Conservation (phyloP, 2,113 vertebrate genomes). For the Pollachius pollachius region DNA sequence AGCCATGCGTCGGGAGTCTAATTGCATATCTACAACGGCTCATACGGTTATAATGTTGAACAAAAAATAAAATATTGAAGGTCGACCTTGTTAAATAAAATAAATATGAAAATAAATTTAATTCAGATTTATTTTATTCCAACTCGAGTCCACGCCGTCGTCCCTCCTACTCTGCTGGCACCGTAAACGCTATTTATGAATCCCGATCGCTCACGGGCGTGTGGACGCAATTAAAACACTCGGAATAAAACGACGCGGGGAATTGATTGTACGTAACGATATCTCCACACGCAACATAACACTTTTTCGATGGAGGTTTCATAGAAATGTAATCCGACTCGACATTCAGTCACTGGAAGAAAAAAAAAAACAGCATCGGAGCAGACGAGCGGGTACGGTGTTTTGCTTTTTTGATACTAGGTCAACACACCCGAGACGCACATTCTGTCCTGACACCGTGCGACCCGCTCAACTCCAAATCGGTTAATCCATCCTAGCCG, state of each 20-base stretch:
- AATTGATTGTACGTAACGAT: slow-evolving; percentile 26
- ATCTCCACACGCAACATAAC: neutral
- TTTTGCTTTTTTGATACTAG: slow-evolving; percentile 43
- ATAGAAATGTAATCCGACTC: too few relatives aligned
- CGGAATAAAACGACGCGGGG: slow-evolving; percentile 39
- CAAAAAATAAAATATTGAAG: too few relatives aligned
- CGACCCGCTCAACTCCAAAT: too few relatives aligned
- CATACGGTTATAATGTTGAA: too few relatives aligned
- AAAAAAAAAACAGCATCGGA: too few relatives aligned
- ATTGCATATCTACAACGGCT: slow-evolving; percentile 7
- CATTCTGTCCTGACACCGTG: slow-evolving; percentile 20
- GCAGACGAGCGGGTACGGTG: slow-evolving; percentile 17
- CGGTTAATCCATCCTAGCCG: too few relatives aligned
- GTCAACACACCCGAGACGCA: slow-evolving; percentile 47
- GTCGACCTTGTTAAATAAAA: too few relatives aligned
- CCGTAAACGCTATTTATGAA: slow-evolving; percentile 73
- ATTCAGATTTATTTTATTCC: too few relatives aligned
- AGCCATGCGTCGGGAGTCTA: neutral
- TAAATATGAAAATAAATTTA: too few relatives aligned
- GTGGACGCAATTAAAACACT: slow-evolving; percentile 38
- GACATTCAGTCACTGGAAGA: too few relatives aligned
- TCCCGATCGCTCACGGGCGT: slow-evolving; percentile 63
- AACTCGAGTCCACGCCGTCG: slow-evolving; percentile 8
- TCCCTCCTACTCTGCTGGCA: slow-evolving; percentile 37
- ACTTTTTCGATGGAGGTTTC: neutral